Evolutionary conservation across 2,888 invertebrate genomes (phyloP).

Genomic region (Athetis lepigone): DNA sequence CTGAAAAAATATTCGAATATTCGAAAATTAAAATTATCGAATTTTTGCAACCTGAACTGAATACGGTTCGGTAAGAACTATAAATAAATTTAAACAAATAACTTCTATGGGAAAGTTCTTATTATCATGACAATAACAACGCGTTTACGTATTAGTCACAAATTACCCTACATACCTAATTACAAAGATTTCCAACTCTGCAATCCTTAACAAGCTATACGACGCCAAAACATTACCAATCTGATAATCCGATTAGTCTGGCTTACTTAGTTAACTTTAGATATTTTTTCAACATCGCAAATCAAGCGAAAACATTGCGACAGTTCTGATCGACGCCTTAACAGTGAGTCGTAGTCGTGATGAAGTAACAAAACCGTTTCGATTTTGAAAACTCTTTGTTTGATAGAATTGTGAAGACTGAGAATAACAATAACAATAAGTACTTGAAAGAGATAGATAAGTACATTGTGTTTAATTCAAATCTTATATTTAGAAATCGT

Average conservation of each 20-base stretch:
- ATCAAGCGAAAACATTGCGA: slow-evolving; percentile 60
- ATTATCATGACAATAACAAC: too few species aligned
- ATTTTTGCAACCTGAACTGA: too few species aligned
- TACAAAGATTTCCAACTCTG: slow-evolving; percentile 3
- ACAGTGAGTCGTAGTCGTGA: slow-evolving; percentile 14
- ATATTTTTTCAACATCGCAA: slow-evolving; percentile 58
- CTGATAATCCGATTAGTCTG: slow-evolving; percentile 53
- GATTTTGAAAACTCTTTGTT: slow-evolving; percentile 39
- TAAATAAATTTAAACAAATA: too few species aligned
- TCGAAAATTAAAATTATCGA: too few species aligned
- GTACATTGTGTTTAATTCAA: background rate
- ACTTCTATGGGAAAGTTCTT: too few species aligned
- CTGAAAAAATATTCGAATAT: too few species aligned
- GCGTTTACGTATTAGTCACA: background rate
- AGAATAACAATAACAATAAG: background rate
- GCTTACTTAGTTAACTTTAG: slow-evolving; percentile 54
- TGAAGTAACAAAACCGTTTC: slow-evolving; percentile 41
- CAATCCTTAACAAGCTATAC: slow-evolving; percentile 26
- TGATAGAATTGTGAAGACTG: background rate
- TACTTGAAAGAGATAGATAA: background rate
- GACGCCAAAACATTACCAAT: slow-evolving; percentile 41
- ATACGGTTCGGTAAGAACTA: too few species aligned
- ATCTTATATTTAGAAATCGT: background rate
- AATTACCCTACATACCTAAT: background rate
- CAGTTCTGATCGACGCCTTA: slow-evolving; percentile 34